Evolutionary conservation across 2,888 invertebrate species (phyloP).

Genomic region (Hermaeophaga mercurialis): DNA sequence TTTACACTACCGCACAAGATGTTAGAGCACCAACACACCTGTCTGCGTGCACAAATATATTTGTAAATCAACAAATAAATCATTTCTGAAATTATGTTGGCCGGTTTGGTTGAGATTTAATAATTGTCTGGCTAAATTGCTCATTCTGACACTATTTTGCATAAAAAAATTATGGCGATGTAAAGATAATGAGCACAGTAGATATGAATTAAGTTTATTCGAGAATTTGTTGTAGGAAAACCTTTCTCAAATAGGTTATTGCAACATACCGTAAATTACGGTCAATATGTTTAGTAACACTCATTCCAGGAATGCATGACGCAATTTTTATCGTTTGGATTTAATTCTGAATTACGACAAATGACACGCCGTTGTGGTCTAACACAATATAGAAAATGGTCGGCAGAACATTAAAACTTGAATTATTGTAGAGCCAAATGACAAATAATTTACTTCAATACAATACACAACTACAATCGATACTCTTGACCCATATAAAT

Average conservation of each 20-base stretch:
- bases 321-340: constrained; percentile 16
- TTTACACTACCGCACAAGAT: neutral
- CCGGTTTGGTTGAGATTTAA: no score
- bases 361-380: constrained; percentile 25
- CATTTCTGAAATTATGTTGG: no score
- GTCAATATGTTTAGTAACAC: constrained; percentile 6
- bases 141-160: no score
- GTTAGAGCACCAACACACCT: no score
- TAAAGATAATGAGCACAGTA: no score
- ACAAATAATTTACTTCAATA: constrained; percentile 24
- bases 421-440: constrained; percentile 25
- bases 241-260: neutral
- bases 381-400: constrained; percentile 23
- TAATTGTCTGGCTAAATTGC: no score
- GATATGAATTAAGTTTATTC: no score
- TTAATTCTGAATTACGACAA: constrained; percentile 23
- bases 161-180: no score
- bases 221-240: no score
- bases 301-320: constrained; percentile 2
- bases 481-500: constrained; percentile 34
- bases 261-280: neutral
- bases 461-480: constrained; percentile 18
- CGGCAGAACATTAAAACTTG: constrained; percentile 18
- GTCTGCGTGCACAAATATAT: no score
- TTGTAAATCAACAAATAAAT: no score